Conservation (phyloP, 2,888 invertebrate genomes). For the Buathra laborator region DNA sequence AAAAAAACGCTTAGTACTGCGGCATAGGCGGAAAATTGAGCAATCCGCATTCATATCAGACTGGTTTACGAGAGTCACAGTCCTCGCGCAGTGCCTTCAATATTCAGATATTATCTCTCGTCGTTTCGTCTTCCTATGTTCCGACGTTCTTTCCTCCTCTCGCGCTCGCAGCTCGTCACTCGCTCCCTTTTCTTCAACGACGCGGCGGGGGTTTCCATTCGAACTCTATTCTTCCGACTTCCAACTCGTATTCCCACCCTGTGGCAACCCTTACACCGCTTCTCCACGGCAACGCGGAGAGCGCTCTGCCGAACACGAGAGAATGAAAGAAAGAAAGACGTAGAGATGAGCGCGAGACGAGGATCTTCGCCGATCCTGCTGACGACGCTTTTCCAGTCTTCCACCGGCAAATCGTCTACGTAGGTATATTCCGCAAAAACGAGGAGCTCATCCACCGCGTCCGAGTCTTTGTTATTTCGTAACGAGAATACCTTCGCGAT, state of each 20-base stretch:
- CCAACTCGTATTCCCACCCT: conserved; percentile 64
- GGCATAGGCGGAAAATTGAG: conserved; percentile 71
- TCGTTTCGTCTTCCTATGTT: conserved; percentile 65
- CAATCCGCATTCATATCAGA: conserved; percentile 78
- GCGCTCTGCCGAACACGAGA: conserved; percentile 6
- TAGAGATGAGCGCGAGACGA: conserved; percentile 32
- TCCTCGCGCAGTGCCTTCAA: conserved; percentile 78
- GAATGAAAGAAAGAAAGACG: conserved; percentile 52
- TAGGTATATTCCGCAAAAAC: background rate
- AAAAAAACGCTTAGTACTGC: conserved; percentile 55
- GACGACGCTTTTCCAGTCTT: conserved; percentile 70
- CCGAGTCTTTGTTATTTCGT: background rate
- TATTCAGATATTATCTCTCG: conserved; percentile 82
- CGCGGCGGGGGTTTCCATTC: conserved; percentile 48
- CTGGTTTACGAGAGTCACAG: conserved; percentile 80
- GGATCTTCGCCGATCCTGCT: conserved; percentile 74
- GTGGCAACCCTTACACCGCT: conserved; percentile 26
- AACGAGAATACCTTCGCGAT: background rate
- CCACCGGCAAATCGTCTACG: conserved; percentile 28
- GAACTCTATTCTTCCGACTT: conserved; percentile 70
- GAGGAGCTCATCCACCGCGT: conserved; percentile 7
- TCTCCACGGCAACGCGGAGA: conserved; percentile 21
- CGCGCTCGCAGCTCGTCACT: conserved; percentile 39
- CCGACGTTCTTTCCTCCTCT: conserved; percentile 41
- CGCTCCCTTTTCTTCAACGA: conserved; percentile 31